A percentile compares a stretch with the other conserved stretches of the same genome.
These are phyloP conservation scores for Caenorhabditis angaria DNA, from an alignment of 2,888 invertebrate genomes.

Conservation along the genomic window DNA sequence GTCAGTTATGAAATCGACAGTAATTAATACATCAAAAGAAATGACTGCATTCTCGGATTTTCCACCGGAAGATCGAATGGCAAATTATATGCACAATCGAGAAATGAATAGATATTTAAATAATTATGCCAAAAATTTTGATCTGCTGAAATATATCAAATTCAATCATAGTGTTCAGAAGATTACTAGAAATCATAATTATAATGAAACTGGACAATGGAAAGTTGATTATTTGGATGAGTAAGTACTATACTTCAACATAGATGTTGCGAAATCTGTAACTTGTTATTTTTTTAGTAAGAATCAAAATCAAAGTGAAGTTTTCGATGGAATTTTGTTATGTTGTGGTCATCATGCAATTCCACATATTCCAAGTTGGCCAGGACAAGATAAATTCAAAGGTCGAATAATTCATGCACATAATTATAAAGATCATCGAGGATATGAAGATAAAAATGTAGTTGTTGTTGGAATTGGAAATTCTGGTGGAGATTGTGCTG, in stretches of 20 bases:
- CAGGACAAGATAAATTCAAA: constrained; percentile 61
- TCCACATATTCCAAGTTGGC: constrained; percentile 72
- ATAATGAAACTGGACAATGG: constrained; percentile 72
- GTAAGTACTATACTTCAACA: no score
- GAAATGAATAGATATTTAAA: constrained; percentile 58
- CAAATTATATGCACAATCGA: constrained; percentile 59
- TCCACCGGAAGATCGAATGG: constrained; percentile 72
- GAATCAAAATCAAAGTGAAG: constrained; percentile 46
- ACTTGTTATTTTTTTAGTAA: constrained; percentile 42
- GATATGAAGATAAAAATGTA: constrained; percentile 73
- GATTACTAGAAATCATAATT: constrained; percentile 66
- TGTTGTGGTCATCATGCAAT: constrained; percentile 75
- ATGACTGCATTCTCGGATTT: constrained; percentile 74
- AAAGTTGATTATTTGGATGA: constrained; percentile 66
- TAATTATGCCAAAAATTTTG: constrained; percentile 66
- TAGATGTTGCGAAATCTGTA: no score
- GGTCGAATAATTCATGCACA: constrained; percentile 70
- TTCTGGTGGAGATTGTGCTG: constrained; percentile 75
- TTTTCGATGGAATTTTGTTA: constrained; percentile 75
- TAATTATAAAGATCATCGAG: constrained; percentile 63
- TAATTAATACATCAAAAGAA: constrained; percentile 74
- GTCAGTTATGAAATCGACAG: constrained; percentile 72
- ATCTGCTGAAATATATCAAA: constrained; percentile 64
- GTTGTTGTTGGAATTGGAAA: constrained; percentile 75
- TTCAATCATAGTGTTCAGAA: constrained; percentile 56